A percentile compares a stretch with the other conserved stretches of the same genome.
These are phyloP conservation scores for Trachelus troglodyta DNA, from an alignment of 2,888 invertebrate genomes.

Conservation along the genomic window DNA sequence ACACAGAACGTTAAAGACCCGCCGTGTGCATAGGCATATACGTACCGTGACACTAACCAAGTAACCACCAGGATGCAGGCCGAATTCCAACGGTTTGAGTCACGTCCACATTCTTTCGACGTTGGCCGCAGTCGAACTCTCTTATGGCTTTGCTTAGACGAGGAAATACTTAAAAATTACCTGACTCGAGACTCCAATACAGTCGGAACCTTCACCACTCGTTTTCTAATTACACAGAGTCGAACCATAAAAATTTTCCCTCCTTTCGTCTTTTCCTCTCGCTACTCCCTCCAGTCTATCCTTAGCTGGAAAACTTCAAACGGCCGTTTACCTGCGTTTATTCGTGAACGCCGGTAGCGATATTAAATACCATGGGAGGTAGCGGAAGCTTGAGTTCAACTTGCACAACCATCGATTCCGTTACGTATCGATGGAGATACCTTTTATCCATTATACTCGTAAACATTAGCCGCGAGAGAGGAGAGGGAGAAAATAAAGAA, in stretches of 20 bases:
- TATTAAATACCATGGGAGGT: background rate
- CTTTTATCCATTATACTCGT: background rate
- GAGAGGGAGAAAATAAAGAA: background rate
- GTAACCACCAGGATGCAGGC: conserved; percentile 40
- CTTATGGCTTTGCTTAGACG: conserved; percentile 8
- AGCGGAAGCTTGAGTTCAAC: background rate
- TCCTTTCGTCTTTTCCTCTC: background rate
- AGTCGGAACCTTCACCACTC: background rate
- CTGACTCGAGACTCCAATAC: background rate
- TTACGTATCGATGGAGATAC: background rate
- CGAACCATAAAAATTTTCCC: background rate
- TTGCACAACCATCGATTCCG: background rate
- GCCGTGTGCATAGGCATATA: background rate
- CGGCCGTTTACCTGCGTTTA: background rate
- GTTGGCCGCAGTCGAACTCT: background rate
- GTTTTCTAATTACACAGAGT: background rate
- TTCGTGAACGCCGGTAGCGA: background rate
- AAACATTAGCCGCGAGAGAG: background rate
- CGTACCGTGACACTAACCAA: background rate
- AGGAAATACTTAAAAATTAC: background rate
- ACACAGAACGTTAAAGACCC: background rate
- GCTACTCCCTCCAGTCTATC: background rate
- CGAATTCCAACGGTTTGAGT: conserved; percentile 47
- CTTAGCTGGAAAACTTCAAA: background rate
- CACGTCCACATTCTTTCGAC: conserved; percentile 44